Evolutionary conservation across 64 coral and sea anemone species (phyloP).

Genomic region (Actinia equina): DNA sequence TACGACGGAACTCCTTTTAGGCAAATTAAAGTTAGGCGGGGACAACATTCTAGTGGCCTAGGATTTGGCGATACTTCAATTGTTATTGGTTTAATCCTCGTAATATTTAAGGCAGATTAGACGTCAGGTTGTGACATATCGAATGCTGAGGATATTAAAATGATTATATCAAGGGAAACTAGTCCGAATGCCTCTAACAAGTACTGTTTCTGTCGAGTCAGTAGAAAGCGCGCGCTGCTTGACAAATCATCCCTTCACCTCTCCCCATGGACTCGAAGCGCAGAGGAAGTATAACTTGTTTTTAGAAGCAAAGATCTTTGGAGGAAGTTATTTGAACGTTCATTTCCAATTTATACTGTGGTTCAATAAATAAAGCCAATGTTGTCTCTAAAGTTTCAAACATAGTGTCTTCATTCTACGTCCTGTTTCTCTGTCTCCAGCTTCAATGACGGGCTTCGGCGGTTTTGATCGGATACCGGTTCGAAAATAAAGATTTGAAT

Average conservation of each 20-base stretch:
- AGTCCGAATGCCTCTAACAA: neutral
- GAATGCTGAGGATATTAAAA: conserved; percentile 4
- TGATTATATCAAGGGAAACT: neutral
- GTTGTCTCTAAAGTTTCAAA: no score
- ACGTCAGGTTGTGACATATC: neutral
- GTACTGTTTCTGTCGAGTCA: neutral
- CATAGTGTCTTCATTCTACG: no score
- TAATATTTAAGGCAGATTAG: conserved; percentile 5
- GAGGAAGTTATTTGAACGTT: no score
- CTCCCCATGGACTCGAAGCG: neutral
- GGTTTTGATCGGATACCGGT: no score
- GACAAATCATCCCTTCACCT: neutral
- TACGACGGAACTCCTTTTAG: neutral
- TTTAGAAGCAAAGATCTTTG: no score
- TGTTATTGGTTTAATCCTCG: neutral
- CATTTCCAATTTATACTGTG: no score
- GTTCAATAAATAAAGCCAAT: no score
- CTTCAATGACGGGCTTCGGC: no score
- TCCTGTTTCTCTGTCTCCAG: no score
- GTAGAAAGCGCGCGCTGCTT: neutral
- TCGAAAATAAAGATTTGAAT: no score
- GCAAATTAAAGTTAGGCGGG: conserved; percentile 22
- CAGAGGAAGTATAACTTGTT: no score
- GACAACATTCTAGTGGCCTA: neutral
- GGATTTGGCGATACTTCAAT: neutral